Evolutionary conservation across 2,888 invertebrate genomes (phyloP).

Genomic region (Brachyptera risi): DNA sequence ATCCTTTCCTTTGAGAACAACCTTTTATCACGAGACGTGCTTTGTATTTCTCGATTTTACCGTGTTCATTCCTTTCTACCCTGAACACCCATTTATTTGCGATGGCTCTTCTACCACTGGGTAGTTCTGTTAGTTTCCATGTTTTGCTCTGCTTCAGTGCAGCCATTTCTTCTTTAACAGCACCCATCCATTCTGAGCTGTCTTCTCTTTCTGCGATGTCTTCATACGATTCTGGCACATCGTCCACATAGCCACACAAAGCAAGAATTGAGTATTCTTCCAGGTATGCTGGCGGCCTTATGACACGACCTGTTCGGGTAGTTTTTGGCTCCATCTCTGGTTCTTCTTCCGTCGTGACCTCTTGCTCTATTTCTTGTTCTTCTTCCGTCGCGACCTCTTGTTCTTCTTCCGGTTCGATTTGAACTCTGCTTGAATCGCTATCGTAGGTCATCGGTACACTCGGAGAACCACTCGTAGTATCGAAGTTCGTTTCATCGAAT

Average conservation of each 20-base stretch:
- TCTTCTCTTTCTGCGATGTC: neutral
- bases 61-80: neutral
- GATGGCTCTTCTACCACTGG: neutral
- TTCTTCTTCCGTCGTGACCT: neutral
- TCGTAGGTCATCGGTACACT: too few relatives aligned
- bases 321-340: neutral
- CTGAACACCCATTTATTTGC: neutral
- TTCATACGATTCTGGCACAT: neutral
- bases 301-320: neutral
- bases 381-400: neutral
- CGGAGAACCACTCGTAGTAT: too few relatives aligned
- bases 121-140: neutral
- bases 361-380: neutral
- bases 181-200: neutral
- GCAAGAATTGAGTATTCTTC: neutral
- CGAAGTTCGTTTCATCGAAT: too few relatives aligned
- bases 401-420: too few relatives aligned
- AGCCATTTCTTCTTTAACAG: neutral
- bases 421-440: too few relatives aligned
- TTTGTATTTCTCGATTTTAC: neutral
- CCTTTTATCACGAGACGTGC: neutral
- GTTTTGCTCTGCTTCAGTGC: neutral
- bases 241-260: constrained; percentile 1
- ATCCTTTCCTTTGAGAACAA: neutral
- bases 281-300: neutral